phyloP scores from a whole-genome alignment of 1,140 invertebrate species.

The Achroia grisella region DNA sequence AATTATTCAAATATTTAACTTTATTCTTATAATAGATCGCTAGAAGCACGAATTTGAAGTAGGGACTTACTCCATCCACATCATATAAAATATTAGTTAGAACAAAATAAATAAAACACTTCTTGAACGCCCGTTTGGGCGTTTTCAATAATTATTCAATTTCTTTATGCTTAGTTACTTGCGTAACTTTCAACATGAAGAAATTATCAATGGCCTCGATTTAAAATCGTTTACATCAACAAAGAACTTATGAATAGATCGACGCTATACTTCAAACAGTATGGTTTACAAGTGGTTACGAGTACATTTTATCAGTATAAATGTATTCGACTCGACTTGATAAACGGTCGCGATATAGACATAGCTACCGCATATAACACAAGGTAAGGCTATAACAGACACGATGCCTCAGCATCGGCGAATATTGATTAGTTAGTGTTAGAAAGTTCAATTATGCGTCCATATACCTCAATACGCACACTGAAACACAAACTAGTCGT shows the following conservation, averaged over 20 bases:
- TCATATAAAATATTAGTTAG: conserved; percentile 69
- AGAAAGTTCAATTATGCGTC: too few species aligned
- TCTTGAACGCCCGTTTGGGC: conserved; percentile 58
- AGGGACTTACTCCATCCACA: conserved; percentile 46
- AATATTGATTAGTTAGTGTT: too few species aligned
- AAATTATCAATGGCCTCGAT: conserved; percentile 67
- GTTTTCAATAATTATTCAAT: conserved; percentile 44
- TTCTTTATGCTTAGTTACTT: conserved; percentile 62
- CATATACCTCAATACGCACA: too few species aligned
- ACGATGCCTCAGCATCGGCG: too few species aligned
- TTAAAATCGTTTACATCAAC: conserved; percentile 46
- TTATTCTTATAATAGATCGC: conserved; percentile 51
- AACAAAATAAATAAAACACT: conserved; percentile 70
- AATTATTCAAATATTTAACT: conserved; percentile 26
- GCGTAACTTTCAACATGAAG: conserved; percentile 61
- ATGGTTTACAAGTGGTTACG: conserved; percentile 1
- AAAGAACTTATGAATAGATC: conserved; percentile 3
- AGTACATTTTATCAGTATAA: conserved; percentile 1
- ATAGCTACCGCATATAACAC: conserved; percentile 1
- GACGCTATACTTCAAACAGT: background rate
- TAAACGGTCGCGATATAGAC: background rate
- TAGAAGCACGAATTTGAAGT: conserved; percentile 54
- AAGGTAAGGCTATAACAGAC: too few species aligned
- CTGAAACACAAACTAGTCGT: too few species aligned
- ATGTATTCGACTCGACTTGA: background rate